Evolutionary conservation across 2,113 vertebrate genomes (phyloP).

Genomic region (Myrmecobius fasciatus): DNA sequence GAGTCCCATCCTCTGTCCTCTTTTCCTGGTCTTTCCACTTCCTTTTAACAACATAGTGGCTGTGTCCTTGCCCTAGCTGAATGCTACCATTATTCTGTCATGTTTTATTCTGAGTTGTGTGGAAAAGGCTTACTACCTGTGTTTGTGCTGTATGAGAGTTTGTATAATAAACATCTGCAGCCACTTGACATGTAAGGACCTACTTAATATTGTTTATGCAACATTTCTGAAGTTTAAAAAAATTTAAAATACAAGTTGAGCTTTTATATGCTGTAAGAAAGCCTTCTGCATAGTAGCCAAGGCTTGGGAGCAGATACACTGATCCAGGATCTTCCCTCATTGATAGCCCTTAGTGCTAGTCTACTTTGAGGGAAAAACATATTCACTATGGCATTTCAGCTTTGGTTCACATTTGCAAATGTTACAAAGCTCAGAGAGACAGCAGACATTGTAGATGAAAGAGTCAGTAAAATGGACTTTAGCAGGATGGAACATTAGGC

Average conservation of each 20-base stretch:
- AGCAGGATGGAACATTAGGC: background rate
- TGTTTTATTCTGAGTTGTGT: conserved; percentile 5
- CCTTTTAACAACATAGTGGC: background rate
- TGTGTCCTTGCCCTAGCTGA: background rate
- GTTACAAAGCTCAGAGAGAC: background rate
- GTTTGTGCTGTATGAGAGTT: conserved; percentile 48
- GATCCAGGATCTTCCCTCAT: background rate
- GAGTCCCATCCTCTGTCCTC: background rate
- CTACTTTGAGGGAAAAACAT: background rate
- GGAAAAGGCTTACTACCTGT: conserved; percentile 45
- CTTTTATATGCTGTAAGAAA: background rate
- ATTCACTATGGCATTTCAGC: background rate
- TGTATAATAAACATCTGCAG: conserved; percentile 54
- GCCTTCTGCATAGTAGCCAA: background rate
- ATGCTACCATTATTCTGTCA: background rate
- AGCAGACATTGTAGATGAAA: background rate
- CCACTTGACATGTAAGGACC: conserved; percentile 57
- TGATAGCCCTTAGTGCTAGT: background rate
- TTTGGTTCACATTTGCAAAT: background rate
- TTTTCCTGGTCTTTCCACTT: background rate
- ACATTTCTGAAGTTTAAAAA: conserved; percentile 29
- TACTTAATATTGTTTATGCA: conserved; percentile 45
- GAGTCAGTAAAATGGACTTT: background rate
- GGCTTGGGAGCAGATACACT: background rate
- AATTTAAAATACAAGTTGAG: background rate